Evolutionary conservation across 2,797 vertebrate genomes (phyloP).

Genomic region (Protonibea diacanthus): DNA sequence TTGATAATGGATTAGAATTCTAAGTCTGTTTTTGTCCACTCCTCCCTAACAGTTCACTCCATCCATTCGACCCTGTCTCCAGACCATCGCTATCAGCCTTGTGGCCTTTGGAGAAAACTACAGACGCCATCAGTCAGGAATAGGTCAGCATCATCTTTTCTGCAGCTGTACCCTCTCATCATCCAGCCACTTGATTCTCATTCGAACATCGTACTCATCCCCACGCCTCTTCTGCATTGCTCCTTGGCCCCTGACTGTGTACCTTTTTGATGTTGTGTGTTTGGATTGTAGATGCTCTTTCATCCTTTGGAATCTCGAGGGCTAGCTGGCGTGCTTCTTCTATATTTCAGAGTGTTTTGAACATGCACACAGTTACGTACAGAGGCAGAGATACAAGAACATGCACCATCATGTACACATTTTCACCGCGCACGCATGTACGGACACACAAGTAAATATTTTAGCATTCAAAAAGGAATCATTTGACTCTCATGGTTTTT

Average conservation of each 20-base stretch:
- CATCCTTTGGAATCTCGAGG: conserved; percentile 64
- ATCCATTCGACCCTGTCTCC: conserved; percentile 91
- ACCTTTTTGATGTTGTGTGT: conserved; percentile 77
- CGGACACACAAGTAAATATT: conserved; percentile 44
- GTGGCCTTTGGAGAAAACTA: conserved; percentile 96
- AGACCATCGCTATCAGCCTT: conserved; percentile 92
- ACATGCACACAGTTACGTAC: conserved; percentile 49
- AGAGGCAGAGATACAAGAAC: conserved; percentile 40
- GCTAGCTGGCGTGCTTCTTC: conserved; percentile 61
- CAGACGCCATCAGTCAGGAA: conserved; percentile 88
- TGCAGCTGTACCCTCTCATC: conserved; percentile 48
- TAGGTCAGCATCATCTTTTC: conserved; percentile 85
- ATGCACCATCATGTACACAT: conserved; percentile 25
- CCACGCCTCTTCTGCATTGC: conserved; percentile 49
- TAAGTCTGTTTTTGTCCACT: conserved; percentile 12
- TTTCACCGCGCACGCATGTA: conserved; percentile 3
- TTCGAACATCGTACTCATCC: conserved; percentile 63
- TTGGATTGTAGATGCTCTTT: conserved; percentile 76
- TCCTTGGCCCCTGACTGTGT: conserved; percentile 64
- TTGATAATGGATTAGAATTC: conserved; percentile 12
- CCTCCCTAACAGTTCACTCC: conserved; percentile 87
- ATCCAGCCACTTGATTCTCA: conserved; percentile 61
- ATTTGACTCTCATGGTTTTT: conserved; percentile 73
- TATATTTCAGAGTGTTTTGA: conserved; percentile 76
- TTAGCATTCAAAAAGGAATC: conserved; percentile 45